Evolutionary conservation across 2,888 invertebrate genomes (phyloP).

Genomic region (Tipula confusa): DNA sequence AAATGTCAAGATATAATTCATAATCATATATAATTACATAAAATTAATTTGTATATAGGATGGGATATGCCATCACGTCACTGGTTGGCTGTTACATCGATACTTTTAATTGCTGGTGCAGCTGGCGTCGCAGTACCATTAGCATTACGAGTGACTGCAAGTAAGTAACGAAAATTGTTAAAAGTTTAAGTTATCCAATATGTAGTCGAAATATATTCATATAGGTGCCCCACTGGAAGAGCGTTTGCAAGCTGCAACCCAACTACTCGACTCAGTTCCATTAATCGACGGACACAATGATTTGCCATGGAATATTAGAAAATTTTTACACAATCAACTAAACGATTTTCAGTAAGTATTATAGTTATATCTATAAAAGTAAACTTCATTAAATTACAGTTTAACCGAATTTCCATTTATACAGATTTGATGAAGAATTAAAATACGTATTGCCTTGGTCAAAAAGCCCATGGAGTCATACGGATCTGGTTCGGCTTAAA

Average conservation of each 20-base stretch:
- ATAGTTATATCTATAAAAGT: neutral
- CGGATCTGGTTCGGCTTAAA: slow-evolving; percentile 68
- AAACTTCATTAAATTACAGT: slow-evolving; percentile 26
- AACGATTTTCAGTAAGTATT: slow-evolving; percentile 66
- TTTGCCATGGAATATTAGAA: slow-evolving; percentile 85
- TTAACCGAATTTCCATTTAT: slow-evolving; percentile 32
- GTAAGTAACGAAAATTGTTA: slow-evolving; percentile 42
- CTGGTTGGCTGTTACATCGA: slow-evolving; percentile 72
- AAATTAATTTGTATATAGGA: slow-evolving; percentile 46
- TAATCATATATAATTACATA: neutral
- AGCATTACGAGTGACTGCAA: slow-evolving; percentile 68
- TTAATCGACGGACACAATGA: slow-evolving; percentile 86
- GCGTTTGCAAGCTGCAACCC: slow-evolving; percentile 66
- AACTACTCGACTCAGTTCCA: slow-evolving; percentile 71
- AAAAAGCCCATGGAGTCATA: slow-evolving; percentile 71
- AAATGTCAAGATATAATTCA: too few relatives aligned
- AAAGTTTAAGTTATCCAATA: neutral
- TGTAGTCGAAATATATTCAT: neutral
- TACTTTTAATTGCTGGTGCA: slow-evolving; percentile 71
- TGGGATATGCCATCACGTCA: slow-evolving; percentile 59
- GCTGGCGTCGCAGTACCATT: slow-evolving; percentile 77
- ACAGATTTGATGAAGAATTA: slow-evolving; percentile 64
- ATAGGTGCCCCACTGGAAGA: slow-evolving; percentile 70
- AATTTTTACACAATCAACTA: slow-evolving; percentile 83
- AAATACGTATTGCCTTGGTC: slow-evolving; percentile 67